phyloP scores from a whole-genome alignment of 2,888 invertebrate genomes.

The Volucella bombylans region DNA sequence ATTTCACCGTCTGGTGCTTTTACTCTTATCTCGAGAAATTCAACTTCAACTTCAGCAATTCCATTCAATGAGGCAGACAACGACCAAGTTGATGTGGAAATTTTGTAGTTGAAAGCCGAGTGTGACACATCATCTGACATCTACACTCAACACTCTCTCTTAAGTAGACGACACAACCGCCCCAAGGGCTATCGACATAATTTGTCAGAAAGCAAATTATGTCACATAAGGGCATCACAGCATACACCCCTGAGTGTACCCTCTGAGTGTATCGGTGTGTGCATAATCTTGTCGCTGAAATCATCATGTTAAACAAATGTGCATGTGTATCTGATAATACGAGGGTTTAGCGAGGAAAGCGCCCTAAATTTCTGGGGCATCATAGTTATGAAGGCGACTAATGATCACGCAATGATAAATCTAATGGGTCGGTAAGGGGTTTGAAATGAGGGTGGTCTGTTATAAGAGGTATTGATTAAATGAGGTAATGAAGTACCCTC shows the following conservation, averaged over 20 bases:
- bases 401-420: slow-evolving; percentile 16
- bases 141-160: slow-evolving; percentile 6
- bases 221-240: slow-evolving; percentile 7
- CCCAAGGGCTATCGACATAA: slow-evolving; percentile 39
- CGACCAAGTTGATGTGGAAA: slow-evolving; percentile 21
- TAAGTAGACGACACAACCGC: slow-evolving; percentile 15
- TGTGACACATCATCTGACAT: slow-evolving; percentile 32
- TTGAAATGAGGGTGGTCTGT: background rate
- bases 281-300: slow-evolving; percentile 20
- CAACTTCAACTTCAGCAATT: slow-evolving; percentile 10
- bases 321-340: slow-evolving; percentile 32
- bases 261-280: too few relatives aligned
- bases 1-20: background rate
- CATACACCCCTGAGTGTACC: too few relatives aligned
- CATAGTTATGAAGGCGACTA: slow-evolving; percentile 23
- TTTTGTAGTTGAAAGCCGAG: slow-evolving; percentile 40
- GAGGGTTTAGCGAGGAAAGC: background rate
- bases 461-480: slow-evolving; percentile 31
- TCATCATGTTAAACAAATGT: slow-evolving; percentile 37
- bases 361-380: background rate
- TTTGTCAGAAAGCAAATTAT: slow-evolving; percentile 22
- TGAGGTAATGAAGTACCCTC: slow-evolving; percentile 13
- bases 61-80: slow-evolving; percentile 46
- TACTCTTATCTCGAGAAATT: background rate
- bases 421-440: background rate